Evolutionary conservation across 1,140 invertebrate genomes (phyloP).

Genomic region (Drosophila sturtevanti): DNA sequence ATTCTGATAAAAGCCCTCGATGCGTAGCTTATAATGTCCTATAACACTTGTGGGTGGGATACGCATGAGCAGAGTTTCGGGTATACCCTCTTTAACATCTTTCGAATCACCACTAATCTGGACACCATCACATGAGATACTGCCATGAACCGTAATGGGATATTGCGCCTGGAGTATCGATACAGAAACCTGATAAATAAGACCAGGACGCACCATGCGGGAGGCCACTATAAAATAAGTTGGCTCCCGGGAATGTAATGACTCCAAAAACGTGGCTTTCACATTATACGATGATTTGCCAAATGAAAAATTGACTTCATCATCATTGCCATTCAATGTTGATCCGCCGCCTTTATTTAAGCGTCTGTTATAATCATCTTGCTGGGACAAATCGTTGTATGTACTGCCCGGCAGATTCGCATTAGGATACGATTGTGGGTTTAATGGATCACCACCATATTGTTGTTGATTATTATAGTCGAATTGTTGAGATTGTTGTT

Average conservation of each 20-base stretch:
- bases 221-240: constrained; percentile 95
- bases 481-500: constrained; percentile 37
- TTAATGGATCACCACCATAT: constrained; percentile 18
- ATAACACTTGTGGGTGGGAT: constrained; percentile 91
- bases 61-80: constrained; percentile 92
- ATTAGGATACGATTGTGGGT: constrained; percentile 32
- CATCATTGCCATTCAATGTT: constrained; percentile 12
- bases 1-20: constrained; percentile 94
- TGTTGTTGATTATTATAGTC: constrained; percentile 21
- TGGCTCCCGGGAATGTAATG: constrained; percentile 67
- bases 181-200: constrained; percentile 92
- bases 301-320: constrained; percentile 58
- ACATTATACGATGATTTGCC: constrained; percentile 73
- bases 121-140: constrained; percentile 93
- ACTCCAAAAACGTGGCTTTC: constrained; percentile 69
- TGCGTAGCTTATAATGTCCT: constrained; percentile 92
- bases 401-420: constrained; percentile 42
- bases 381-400: constrained; percentile 59
- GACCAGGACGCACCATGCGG: constrained; percentile 92
- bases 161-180: constrained; percentile 89
- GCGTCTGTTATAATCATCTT: constrained; percentile 63
- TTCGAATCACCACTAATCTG: constrained; percentile 91
- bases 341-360: constrained; percentile 7
- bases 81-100: constrained; percentile 90
- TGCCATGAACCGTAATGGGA: constrained; percentile 91